Evolutionary conservation across 2,113 vertebrate species (phyloP).

Genomic region (Tautogolabrus adspersus): DNA sequence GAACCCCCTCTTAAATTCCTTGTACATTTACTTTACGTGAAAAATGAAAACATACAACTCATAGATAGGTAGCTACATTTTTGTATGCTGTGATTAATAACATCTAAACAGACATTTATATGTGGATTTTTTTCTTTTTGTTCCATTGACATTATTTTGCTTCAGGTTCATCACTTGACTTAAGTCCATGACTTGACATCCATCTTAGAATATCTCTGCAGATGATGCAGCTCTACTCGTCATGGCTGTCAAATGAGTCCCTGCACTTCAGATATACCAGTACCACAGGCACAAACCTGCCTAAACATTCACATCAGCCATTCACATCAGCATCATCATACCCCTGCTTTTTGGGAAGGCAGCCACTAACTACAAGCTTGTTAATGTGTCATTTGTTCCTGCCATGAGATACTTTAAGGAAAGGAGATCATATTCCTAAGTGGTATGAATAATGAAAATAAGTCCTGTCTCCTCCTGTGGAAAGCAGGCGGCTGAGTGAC

Average conservation of each 20-base stretch:
- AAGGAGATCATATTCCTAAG: slow-evolving; percentile 24
- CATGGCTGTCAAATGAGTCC: no score
- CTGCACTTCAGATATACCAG: no score
- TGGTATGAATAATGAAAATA: slow-evolving; percentile 41
- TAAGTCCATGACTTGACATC: not conserved
- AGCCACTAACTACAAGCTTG: not conserved
- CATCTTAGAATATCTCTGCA: not conserved
- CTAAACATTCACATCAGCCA: not conserved
- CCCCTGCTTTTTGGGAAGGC: not conserved
- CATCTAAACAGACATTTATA: no score
- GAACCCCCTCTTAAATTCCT: no score
- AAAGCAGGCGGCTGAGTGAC: slow-evolving; percentile 42
- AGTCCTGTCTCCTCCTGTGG: slow-evolving; percentile 8
- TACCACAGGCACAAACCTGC: no score
- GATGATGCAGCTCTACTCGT: not conserved
- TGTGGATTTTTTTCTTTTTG: no score
- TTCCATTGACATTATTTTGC: no score
- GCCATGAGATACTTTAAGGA: slow-evolving; percentile 7
- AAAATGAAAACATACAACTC: no score
- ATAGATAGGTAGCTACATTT: no score
- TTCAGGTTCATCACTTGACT: not conserved
- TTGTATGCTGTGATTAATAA: no score
- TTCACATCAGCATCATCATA: not conserved
- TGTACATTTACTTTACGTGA: no score
- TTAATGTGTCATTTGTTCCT: not conserved